phyloP scores from a whole-genome alignment of 2,113 vertebrate genomes.

The Mustelus asterias region DNA sequence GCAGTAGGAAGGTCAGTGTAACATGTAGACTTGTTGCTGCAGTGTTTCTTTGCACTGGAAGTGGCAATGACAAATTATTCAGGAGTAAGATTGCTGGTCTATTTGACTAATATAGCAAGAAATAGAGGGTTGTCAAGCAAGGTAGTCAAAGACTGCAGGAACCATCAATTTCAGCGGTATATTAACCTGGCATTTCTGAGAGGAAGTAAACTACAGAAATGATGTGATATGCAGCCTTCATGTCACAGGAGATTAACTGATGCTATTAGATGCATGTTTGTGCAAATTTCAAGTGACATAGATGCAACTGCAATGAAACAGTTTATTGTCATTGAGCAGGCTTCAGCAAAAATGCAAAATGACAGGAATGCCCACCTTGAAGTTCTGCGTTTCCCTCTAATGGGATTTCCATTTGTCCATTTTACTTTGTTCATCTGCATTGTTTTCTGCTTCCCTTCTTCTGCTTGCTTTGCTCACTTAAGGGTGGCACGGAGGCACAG shows the following conservation, averaged over 20 bases:
- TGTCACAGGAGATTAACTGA: slow-evolving; percentile 16
- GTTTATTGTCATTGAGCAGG: background rate
- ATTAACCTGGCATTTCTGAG: background rate
- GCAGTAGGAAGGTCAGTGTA: background rate
- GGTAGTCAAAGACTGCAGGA: background rate
- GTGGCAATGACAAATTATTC: background rate
- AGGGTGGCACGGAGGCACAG: no score
- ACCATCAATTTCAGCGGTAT: background rate
- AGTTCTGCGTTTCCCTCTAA: background rate
- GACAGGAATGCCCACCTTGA: background rate
- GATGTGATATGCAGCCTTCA: background rate
- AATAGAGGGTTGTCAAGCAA: background rate
- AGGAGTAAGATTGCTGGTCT: background rate
- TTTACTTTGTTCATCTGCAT: background rate
- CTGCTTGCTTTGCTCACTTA: background rate
- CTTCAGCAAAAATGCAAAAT: background rate
- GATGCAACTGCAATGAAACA: background rate
- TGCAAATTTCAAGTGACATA: slow-evolving; percentile 3
- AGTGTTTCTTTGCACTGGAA: background rate
- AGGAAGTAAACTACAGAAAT: background rate
- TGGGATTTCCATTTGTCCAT: background rate
- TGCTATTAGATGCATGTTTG: background rate
- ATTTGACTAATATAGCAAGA: slow-evolving; percentile 3
- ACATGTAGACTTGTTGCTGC: background rate
- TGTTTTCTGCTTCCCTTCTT: background rate